A percentile compares a stretch with the other conserved stretches of the same genome.
Evolutionary conservation across 2,888 invertebrate genomes (phyloP).

Genomic region (Orchestes rusci): DNA sequence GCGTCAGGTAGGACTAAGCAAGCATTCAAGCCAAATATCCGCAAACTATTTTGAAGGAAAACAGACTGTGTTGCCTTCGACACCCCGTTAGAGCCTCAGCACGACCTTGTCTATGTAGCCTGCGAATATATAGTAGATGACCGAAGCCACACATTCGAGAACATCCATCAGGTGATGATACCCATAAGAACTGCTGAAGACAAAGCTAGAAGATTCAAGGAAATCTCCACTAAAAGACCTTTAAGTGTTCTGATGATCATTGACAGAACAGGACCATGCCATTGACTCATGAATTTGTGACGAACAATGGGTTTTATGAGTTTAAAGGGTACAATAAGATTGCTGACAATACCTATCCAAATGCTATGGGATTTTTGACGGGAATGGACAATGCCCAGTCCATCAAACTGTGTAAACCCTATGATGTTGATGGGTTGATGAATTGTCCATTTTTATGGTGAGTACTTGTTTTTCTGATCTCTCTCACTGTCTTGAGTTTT

Average conservation of each 20-base stretch:
- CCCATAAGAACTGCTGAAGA: slow-evolving; percentile 44
- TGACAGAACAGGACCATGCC: slow-evolving; percentile 72
- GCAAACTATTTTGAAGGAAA: too few relatives aligned
- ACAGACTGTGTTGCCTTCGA: too few relatives aligned
- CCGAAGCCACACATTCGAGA: slow-evolving; percentile 42
- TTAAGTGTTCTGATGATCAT: slow-evolving; percentile 69
- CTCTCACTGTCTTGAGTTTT: too few relatives aligned
- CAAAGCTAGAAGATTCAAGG: slow-evolving; percentile 33
- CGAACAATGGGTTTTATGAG: slow-evolving; percentile 45
- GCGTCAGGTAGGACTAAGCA: slow-evolving; percentile 29
- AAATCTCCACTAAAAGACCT: slow-evolving; percentile 32
- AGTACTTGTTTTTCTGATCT: too few relatives aligned
- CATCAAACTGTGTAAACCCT: slow-evolving; percentile 50
- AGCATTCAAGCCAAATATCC: too few relatives aligned
- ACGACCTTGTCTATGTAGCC: slow-evolving; percentile 25
- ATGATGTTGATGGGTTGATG: slow-evolving; percentile 52
- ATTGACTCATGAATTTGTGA: slow-evolving; percentile 59
- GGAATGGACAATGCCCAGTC: slow-evolving; percentile 47
- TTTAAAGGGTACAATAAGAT: slow-evolving; percentile 52
- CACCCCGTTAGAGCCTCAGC: slow-evolving; percentile 12
- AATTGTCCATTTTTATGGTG: slow-evolving; percentile 74
- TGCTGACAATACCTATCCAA: slow-evolving; percentile 86
- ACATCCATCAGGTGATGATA: slow-evolving; percentile 44
- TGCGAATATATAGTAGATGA: slow-evolving; percentile 10
- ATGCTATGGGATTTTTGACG: slow-evolving; percentile 74